phyloP scores from a whole-genome alignment of 2,797 vertebrate genomes.

The Ispidina lecontei region DNA sequence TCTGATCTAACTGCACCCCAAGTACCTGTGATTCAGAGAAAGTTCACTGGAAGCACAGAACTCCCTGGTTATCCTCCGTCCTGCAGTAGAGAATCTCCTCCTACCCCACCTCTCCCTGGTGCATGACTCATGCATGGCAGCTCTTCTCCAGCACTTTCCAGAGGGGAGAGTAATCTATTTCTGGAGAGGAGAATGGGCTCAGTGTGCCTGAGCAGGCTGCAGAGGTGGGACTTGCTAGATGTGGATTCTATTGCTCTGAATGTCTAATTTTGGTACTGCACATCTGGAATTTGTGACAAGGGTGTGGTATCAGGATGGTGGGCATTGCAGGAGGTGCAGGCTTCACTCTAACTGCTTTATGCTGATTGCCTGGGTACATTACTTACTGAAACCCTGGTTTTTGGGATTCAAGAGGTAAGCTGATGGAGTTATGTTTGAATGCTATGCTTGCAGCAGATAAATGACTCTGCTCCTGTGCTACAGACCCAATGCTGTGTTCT shows the following conservation, averaged over 20 bases:
- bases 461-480: background rate
- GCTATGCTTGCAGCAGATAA: constrained; percentile 3
- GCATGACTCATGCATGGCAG: background rate
- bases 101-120: background rate
- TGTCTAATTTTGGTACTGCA: background rate
- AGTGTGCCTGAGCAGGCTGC: background rate
- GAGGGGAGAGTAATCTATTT: background rate
- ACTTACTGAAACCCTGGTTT: background rate
- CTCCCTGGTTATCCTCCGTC: background rate
- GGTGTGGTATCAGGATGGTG: background rate
- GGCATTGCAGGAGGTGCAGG: background rate
- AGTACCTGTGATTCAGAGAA: background rate
- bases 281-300: background rate
- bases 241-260: background rate
- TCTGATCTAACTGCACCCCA: background rate
- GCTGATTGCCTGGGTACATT: background rate
- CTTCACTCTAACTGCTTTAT: background rate
- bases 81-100: background rate
- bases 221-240: background rate
- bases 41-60: background rate
- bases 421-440: background rate
- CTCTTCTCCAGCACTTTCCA: background rate
- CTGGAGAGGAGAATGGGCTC: background rate
- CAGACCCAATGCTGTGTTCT: background rate
- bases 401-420: background rate